A percentile compares a stretch with the other conserved stretches of the same genome.
These are phyloP conservation scores for Cottus gobio DNA, from an alignment of 2,113 vertebrate genomes.

Conservation along the genomic window DNA sequence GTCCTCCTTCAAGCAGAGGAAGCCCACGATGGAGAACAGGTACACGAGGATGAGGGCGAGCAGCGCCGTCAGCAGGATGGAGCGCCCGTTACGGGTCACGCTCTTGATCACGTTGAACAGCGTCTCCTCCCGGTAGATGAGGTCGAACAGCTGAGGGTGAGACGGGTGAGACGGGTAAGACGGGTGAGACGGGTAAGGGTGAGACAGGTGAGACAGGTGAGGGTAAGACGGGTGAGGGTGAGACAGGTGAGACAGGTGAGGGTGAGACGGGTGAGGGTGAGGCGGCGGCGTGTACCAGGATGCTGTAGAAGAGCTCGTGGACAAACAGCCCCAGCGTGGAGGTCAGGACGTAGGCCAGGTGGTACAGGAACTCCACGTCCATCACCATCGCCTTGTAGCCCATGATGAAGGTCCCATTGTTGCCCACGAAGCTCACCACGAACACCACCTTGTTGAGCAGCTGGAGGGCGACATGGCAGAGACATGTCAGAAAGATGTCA, in stretches of 20 bases:
- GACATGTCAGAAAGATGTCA: no score
- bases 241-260: not conserved
- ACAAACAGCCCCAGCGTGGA: slow-evolving; percentile 94
- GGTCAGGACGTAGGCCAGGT: slow-evolving; percentile 94
- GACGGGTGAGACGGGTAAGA: not conserved
- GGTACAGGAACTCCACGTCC: slow-evolving; percentile 97
- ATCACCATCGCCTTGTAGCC: slow-evolving; percentile 98
- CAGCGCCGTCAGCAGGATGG: slow-evolving; percentile 96
- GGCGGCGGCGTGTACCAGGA: slow-evolving; percentile 89
- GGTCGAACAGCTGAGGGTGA: slow-evolving; percentile 90
- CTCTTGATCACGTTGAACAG: slow-evolving; percentile 99
- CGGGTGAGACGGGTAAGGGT: slow-evolving; percentile 81
- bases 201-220: not conserved
- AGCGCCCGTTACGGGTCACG: slow-evolving; percentile 96
- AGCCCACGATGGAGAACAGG: slow-evolving; percentile 99
- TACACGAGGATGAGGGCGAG: slow-evolving; percentile 98
- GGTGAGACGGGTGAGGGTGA: not conserved
- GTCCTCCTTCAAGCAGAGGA: slow-evolving; percentile 96
- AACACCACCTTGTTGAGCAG: slow-evolving; percentile 97
- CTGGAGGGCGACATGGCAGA: slow-evolving; percentile 77
- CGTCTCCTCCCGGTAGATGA: slow-evolving; percentile 98
- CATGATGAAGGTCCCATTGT: slow-evolving; percentile 96
- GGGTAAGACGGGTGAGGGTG: not conserved
- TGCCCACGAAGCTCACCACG: slow-evolving; percentile 97
- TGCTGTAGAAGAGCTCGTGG: slow-evolving; percentile 98